Evolutionary conservation across 2,888 invertebrate genomes (phyloP), one percentile per base, ranked within the genome.

Genomic region (Byasa hedistus): DNA sequence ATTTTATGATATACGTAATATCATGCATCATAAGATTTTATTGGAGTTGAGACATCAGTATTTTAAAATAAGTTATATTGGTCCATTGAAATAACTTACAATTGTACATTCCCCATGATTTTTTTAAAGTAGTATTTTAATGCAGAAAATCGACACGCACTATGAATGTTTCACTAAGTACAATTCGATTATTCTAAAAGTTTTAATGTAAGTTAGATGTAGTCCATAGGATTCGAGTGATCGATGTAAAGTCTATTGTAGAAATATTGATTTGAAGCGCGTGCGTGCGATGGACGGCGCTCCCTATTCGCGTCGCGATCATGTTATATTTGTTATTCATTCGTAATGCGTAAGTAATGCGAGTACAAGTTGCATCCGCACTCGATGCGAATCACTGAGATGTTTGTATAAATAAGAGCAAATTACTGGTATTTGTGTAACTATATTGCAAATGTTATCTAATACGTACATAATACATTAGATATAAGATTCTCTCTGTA

Each of bases 111-210:
- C 80, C 81, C 77, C 69, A 78, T 74, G 71, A 77, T 76, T 77
- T 77, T 39, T 73, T 74, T 69, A 73, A 72, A 70, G 69, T 62
- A 76, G 73, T 71, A 70, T 75, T 73, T 69, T 72, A 71, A 72
- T 70, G 71, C 68, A 66, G 69, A 75, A 78, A 69, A 51, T 63
- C 52, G n/a, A 57, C 39, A 32, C 44, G 66, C 71, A 71, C 68
- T 71, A 70, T 64, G 69, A 69, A 79, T 73, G 75, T 79, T 82
- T 79, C 79, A 74, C 79, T 79, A 89, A 89, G 90, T 89, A 89
- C 89, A 89, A 89, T 85, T 80, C 81, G 79, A 81, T 79, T 81
- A 78, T 84, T 81, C 75, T 79, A 79, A 79, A 83, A 81, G 83
- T 85, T 79, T 82, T 83, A 74, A 79, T 79, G 79, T 88, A 85